Evolutionary conservation across 2,888 invertebrate genomes (phyloP).

Genomic region (Eupithecia subfuscata): DNA sequence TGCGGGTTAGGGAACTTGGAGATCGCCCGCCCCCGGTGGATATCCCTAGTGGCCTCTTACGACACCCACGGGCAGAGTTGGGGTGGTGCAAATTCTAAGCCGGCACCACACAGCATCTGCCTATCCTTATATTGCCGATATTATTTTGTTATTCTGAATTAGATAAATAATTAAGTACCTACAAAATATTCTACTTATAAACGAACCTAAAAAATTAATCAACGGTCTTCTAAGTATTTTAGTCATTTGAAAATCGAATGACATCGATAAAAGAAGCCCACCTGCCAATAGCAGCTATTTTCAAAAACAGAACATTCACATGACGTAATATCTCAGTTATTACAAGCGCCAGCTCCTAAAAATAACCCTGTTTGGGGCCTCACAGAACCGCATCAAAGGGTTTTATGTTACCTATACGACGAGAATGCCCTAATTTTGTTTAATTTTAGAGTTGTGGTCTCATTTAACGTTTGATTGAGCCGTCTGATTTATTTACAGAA

Average conservation of each 20-base stretch:
- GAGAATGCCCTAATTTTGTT: constrained; percentile 33
- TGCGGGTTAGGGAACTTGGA: too few relatives aligned
- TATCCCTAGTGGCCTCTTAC: too few relatives aligned
- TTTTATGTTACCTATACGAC: constrained; percentile 20
- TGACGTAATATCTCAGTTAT: constrained; percentile 15
- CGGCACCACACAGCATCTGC: too few relatives aligned
- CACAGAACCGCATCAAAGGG: constrained; percentile 34
- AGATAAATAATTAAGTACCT: too few relatives aligned
- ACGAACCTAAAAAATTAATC: too few relatives aligned
- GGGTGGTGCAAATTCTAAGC: too few relatives aligned
- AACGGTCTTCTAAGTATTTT: not conserved
- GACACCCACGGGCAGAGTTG: too few relatives aligned
- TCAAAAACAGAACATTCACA: constrained; percentile 5
- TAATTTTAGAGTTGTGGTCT: constrained; percentile 30
- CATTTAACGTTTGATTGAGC: constrained; percentile 26
- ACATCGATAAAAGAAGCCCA: not conserved
- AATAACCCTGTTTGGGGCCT: constrained; percentile 21
- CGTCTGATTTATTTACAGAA: constrained; percentile 2
- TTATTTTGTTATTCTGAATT: too few relatives aligned
- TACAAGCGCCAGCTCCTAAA: constrained; percentile 27
- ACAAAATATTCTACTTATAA: too few relatives aligned
- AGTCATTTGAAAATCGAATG: not conserved
- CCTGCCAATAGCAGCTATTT: constrained; percentile 1
- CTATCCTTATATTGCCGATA: too few relatives aligned
- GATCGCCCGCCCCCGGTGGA: too few relatives aligned